These are phyloP conservation scores for Drosophila mimica DNA, from an alignment of 2,888 invertebrate species.

Conservation along the genomic window DNA sequence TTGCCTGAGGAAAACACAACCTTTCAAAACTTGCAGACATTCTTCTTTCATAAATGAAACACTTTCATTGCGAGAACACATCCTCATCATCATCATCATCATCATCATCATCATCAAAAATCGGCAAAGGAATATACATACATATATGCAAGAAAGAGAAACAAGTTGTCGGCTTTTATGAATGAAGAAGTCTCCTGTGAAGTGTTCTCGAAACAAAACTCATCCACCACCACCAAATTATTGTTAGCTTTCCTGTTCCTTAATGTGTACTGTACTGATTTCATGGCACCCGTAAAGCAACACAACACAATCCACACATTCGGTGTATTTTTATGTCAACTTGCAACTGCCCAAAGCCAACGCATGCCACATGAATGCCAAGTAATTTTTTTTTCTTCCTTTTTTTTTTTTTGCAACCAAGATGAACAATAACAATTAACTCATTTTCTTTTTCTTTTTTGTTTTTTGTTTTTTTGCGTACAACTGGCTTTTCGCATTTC, in stretches of 20 bases:
- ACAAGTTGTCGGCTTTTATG: not conserved
- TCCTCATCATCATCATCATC: not conserved
- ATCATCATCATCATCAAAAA: not conserved
- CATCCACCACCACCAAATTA: not conserved
- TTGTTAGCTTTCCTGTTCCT: not conserved
- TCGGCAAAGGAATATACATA: not conserved
- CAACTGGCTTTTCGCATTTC: conserved; percentile 30
- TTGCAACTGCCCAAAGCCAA: conserved; percentile 7
- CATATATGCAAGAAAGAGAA: not conserved
- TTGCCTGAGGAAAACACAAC: conserved; percentile 23
- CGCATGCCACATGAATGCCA: conserved; percentile 37
- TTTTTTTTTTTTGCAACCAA: conserved; percentile 12
- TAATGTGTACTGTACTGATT: not conserved
- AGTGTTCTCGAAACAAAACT: not conserved
- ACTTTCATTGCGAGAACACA: not conserved
- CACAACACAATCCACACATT: not conserved
- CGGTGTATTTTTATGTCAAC: conserved; percentile 3
- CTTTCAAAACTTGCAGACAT: conserved; percentile 45
- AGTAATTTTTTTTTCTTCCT: conserved; percentile 26
- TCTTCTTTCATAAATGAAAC: conserved; percentile 22
- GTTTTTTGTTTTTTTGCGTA: conserved; percentile 23
- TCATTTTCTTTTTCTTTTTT: conserved; percentile 33
- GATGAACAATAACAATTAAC: conserved; percentile 50
- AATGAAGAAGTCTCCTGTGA: not conserved
- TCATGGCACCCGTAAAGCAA: not conserved